A percentile compares a stretch with the other conserved stretches of the same genome.
These are phyloP conservation scores for Gymnogyps californianus DNA, from an alignment of 2,113 vertebrate species.

Conservation along the genomic window DNA sequence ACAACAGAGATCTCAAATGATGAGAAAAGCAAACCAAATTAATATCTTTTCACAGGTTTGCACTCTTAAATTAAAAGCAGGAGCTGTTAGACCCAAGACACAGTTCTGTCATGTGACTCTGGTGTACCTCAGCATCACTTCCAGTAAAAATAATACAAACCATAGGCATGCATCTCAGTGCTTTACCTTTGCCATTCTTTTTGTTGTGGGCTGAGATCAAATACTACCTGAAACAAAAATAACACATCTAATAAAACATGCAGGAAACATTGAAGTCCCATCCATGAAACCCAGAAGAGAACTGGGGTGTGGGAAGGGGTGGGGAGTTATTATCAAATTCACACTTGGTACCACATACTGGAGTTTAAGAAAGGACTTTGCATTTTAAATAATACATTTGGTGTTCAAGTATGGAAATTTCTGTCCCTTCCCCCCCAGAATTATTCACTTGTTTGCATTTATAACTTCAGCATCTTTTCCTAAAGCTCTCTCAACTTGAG, in stretches of 20 bases:
- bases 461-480: neutral
- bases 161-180: neutral
- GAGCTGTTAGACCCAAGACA: neutral
- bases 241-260: neutral
- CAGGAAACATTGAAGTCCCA: neutral
- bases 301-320: rapidly evolving
- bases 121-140: neutral
- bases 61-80: neutral
- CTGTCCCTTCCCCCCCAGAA: neutral
- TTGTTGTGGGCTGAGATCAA: conserved; percentile 91
- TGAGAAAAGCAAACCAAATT: neutral
- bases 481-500: neutral
- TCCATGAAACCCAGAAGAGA: neutral
- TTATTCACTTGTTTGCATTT: neutral
- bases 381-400: neutral
- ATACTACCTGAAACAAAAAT: conserved; percentile 81
- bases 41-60: neutral
- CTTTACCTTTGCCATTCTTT: conserved; percentile 92
- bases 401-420: neutral
- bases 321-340: neutral
- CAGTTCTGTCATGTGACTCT: neutral
- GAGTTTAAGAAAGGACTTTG: neutral
- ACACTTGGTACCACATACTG: neutral
- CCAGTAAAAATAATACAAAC: neutral
- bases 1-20: neutral